Percentiles rank a stretch among this genome's conserved stretches.
Evolutionary conservation across 2,888 invertebrate species (phyloP).

Genomic region (Cheilosia pagana): DNA sequence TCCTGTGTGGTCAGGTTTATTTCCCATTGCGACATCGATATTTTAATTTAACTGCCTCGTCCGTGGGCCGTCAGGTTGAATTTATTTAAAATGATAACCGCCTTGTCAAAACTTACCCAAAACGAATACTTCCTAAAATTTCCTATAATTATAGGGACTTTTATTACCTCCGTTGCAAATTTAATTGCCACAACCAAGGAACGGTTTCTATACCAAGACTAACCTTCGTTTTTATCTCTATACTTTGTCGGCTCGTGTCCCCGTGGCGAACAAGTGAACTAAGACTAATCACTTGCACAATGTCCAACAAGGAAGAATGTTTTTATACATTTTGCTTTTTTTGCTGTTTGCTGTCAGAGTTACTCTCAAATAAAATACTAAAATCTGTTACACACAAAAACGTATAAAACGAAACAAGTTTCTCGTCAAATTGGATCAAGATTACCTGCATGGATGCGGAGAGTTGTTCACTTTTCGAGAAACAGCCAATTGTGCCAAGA

Average conservation of each 20-base stretch:
- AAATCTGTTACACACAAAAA: constrained; percentile 36
- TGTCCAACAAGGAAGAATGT: constrained; percentile 11
- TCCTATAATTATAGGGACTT: background rate
- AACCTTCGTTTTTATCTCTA: background rate
- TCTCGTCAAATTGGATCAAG: constrained; percentile 52
- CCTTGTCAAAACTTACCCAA: too few species aligned
- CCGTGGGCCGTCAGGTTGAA: too few species aligned
- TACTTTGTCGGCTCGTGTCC: background rate
- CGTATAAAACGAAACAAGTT: constrained; percentile 49
- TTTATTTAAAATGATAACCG: too few species aligned
- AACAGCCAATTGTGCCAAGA: constrained; percentile 6
- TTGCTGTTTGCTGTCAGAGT: background rate
- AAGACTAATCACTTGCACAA: constrained; percentile 2
- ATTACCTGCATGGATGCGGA: constrained; percentile 39
- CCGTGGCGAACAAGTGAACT: background rate
- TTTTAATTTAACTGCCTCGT: too few species aligned
- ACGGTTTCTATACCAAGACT: background rate
- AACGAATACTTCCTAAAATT: too few species aligned
- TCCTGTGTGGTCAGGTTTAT: too few species aligned
- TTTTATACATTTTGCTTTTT: background rate
- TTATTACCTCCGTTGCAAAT: background rate
- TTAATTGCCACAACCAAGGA: background rate
- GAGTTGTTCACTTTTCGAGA: constrained; percentile 36
- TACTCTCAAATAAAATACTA: background rate
- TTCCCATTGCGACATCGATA: too few species aligned